phyloP scores from a whole-genome alignment of 2,888 invertebrate genomes.

The Diplolepis rosae region DNA sequence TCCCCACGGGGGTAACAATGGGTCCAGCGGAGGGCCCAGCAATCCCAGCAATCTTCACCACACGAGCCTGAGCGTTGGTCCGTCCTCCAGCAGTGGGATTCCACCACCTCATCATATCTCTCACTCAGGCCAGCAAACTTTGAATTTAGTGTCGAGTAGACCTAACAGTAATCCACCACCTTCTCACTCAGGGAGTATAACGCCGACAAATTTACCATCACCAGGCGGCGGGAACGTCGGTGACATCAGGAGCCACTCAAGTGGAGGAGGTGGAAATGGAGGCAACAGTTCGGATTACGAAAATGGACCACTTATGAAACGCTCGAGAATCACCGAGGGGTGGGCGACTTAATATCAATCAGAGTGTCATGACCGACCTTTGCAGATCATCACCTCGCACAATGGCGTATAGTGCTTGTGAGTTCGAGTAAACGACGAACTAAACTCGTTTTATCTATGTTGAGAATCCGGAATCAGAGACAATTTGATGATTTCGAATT shows the following conservation, averaged over 20 bases:
- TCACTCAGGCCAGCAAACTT: slow-evolving; percentile 64
- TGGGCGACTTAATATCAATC: slow-evolving; percentile 89
- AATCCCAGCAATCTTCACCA: slow-evolving; percentile 75
- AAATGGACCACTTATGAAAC: slow-evolving; percentile 82
- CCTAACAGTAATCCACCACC: slow-evolving; percentile 71
- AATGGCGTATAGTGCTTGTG: slow-evolving; percentile 62
- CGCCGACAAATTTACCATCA: slow-evolving; percentile 88
- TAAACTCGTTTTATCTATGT: slow-evolving; percentile 44
- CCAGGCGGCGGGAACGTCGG: slow-evolving; percentile 69
- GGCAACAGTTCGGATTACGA: slow-evolving; percentile 78
- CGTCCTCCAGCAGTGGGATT: slow-evolving; percentile 65
- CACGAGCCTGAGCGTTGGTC: slow-evolving; percentile 69
- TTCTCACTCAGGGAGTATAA: slow-evolving; percentile 81
- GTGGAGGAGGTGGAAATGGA: slow-evolving; percentile 74
- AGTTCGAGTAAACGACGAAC: slow-evolving; percentile 46
- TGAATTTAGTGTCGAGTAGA: slow-evolving; percentile 68
- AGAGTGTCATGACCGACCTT: slow-evolving; percentile 4
- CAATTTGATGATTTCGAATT: not conserved
- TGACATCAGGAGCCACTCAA: slow-evolving; percentile 75
- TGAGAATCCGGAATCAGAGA: slow-evolving; percentile 19
- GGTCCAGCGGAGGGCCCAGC: slow-evolving; percentile 66
- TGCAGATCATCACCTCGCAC: slow-evolving; percentile 50
- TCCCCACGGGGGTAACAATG: slow-evolving; percentile 76
- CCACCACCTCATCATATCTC: slow-evolving; percentile 65
- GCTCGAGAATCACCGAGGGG: slow-evolving; percentile 90